Evolutionary conservation across 2,888 invertebrate species (phyloP).

Genomic region (Taphrorychus bicolor): DNA sequence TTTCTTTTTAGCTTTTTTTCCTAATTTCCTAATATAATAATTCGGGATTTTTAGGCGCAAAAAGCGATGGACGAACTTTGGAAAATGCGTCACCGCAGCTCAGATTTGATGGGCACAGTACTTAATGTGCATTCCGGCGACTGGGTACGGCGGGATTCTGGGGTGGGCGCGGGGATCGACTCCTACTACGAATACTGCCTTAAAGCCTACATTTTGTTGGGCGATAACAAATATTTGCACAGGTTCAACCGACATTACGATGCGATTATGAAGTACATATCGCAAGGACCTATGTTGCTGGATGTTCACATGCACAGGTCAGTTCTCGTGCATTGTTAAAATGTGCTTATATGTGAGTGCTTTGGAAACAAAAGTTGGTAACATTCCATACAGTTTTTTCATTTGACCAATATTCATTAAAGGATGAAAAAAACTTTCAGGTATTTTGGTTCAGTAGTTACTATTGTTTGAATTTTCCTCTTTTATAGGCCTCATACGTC

Average conservation of each 20-base stretch:
- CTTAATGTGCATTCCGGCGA: slow-evolving; percentile 97
- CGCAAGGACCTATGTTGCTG: slow-evolving; percentile 88
- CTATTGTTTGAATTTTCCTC: neutral
- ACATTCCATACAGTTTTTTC: too few species aligned
- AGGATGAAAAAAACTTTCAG: neutral
- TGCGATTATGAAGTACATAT: slow-evolving; percentile 97
- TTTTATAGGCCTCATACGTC: slow-evolving; percentile 81
- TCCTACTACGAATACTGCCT: slow-evolving; percentile 98
- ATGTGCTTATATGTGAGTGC: too few species aligned
- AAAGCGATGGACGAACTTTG: slow-evolving; percentile 97
- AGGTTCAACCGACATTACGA: slow-evolving; percentile 95
- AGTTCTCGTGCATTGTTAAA: too few species aligned
- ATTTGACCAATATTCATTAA: too few species aligned
- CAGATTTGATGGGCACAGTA: slow-evolving; percentile 96
- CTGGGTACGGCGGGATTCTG: slow-evolving; percentile 96
- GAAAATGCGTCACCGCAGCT: slow-evolving; percentile 88
- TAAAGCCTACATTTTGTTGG: slow-evolving; percentile 94
- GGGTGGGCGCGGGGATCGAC: slow-evolving; percentile 99
- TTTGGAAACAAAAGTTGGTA: too few species aligned
- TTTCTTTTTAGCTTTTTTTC: neutral
- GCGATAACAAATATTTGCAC: slow-evolving; percentile 91
- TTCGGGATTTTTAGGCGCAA: slow-evolving; percentile 75
- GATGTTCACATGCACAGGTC: slow-evolving; percentile 87
- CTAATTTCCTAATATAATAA: neutral
- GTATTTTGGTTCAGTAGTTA: neutral